These are phyloP conservation scores for Ochotona curzoniae DNA, from an alignment of 2,113 vertebrate genomes.

Conservation along the genomic window DNA sequence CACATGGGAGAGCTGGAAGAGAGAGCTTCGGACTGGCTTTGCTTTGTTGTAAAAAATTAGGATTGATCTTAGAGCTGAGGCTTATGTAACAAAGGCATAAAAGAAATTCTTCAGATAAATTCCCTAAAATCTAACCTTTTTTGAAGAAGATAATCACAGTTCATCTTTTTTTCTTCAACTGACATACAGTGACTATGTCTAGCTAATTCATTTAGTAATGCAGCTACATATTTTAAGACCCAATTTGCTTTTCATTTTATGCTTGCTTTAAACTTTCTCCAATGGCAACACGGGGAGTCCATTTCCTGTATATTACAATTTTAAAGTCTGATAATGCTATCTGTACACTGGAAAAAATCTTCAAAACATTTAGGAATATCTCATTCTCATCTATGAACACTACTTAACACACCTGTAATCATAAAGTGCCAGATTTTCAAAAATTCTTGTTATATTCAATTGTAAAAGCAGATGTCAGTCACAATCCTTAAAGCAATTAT, in stretches of 20 bases:
- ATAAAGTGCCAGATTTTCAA: not conserved
- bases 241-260: constrained; percentile 10
- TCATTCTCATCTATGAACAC: not conserved
- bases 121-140: not conserved
- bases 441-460: not conserved
- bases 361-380: not conserved
- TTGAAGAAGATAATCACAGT: not conserved
- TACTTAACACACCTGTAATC: not conserved
- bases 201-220: not conserved
- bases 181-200: not conserved
- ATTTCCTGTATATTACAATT: not conserved
- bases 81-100: not conserved
- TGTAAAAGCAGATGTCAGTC: not conserved
- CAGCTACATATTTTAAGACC: constrained; percentile 13
- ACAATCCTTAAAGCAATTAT: not conserved
- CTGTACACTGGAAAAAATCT: not conserved
- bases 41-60: not conserved
- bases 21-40: not conserved
- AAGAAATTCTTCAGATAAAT: not conserved
- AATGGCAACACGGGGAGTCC: not conserved
- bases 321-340: not conserved
- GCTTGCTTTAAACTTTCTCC: not conserved
- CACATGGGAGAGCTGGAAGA: too few species aligned
- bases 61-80: not conserved
- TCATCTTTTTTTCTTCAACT: not conserved